Evolutionary conservation across 1,140 invertebrate genomes (phyloP), one percentile per base, ranked within the genome.

Genomic region (Musca domestica): DNA sequence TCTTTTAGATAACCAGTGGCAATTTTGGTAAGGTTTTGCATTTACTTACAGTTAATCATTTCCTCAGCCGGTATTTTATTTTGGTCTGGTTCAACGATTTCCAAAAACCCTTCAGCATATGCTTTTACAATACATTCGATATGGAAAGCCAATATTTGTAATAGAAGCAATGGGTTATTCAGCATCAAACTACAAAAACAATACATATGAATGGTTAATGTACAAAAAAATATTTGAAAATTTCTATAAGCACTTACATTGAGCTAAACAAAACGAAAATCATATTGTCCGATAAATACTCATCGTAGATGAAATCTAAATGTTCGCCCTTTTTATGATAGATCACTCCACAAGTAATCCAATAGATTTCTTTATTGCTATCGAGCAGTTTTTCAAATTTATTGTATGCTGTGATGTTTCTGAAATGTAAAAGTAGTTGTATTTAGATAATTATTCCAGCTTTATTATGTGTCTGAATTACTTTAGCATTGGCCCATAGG

Each of bases 121-220:
- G 80, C 76, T 68, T 77, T 79, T 2, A 79, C 77, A 74, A 82
- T 75, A 71, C 74, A 81, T 72, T 80, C 74, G 14, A 80, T 71
- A 71, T 82, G 76, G 73, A 79, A 77, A 71, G 78, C 75, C 70
- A 82, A 71, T 73, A 81, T 76, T 77, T 82, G 78, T 71, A 82
- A 71, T 63, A 82, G 64, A 25, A 80, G 75, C 75, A 81, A 75
- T 54, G 76, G 78, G 73, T 82, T 81, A 47, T 80, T 77, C 4
- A 76, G 75, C 74, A 81, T 76, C 22, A 82, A 68, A 14, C 79
- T 81, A 66, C 2, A 68, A 67, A 14, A 46, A 30, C 56, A n/a
- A 64, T n/a, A n/a, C 47, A 67, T 51, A 20, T 58, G 0, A 1
- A 30, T n/a, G 2, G 17, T 49, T 49, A n/a, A 19, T 9, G 41